Percentiles rank a stretch among this genome's conserved stretches.
These are phyloP conservation scores for Ladona fulva DNA, from an alignment of 1,140 invertebrate species.

Conservation along the genomic window DNA sequence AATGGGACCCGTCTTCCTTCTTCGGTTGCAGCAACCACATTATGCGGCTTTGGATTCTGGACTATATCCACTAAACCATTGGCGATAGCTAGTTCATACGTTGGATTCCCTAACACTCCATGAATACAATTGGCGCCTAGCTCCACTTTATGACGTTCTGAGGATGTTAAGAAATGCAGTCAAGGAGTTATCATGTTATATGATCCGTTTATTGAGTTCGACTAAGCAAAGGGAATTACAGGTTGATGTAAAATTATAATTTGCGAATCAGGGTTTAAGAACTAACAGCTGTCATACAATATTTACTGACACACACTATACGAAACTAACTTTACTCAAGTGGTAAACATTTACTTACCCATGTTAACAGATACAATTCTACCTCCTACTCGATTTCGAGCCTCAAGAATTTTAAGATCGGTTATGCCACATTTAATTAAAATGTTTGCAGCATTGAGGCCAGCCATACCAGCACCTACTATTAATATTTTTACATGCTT, in stretches of 20 bases:
- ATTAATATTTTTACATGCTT: conserved; percentile 57
- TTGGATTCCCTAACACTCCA: conserved; percentile 74
- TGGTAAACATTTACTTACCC: conserved; percentile 38
- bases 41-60: conserved; percentile 71
- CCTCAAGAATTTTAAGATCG: conserved; percentile 73
- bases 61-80: conserved; percentile 74
- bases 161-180: conserved; percentile 21
- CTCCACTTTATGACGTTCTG: conserved; percentile 56
- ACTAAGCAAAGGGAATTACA: too few relatives aligned
- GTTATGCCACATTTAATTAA: conserved; percentile 68
- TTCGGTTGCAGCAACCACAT: conserved; percentile 75
- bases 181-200: too few relatives aligned
- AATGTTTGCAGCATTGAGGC: conserved; percentile 74
- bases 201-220: too few relatives aligned
- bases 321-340: too few relatives aligned
- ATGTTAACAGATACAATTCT: conserved; percentile 66
- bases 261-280: too few relatives aligned
- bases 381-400: conserved; percentile 66
- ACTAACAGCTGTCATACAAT: too few relatives aligned
- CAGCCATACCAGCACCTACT: conserved; percentile 78
- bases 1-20: conserved; percentile 78
- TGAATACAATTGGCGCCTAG: conserved; percentile 91
- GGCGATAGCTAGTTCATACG: conserved; percentile 76
- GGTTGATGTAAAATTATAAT: too few relatives aligned
- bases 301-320: too few relatives aligned